phyloP scores from a whole-genome alignment of 2,888 invertebrate species.

The Mechanitis mazaeus region DNA sequence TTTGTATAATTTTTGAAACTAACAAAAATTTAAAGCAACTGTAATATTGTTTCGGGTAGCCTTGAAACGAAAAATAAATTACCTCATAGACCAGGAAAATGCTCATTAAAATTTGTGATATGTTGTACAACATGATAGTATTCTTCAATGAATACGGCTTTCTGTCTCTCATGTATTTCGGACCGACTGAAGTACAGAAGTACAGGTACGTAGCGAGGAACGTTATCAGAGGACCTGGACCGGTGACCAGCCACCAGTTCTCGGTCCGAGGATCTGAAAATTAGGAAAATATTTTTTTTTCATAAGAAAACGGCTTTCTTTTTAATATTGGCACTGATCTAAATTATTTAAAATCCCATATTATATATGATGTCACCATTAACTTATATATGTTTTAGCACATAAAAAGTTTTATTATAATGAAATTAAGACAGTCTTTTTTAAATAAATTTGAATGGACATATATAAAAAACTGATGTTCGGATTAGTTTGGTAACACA shows the following conservation, averaged over 20 bases:
- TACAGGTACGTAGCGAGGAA: slow-evolving; percentile 81
- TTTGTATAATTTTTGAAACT: no score
- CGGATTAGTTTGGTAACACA: no score
- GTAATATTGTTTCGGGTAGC: background rate
- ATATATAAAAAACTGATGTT: background rate
- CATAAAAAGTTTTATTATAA: no score
- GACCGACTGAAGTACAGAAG: slow-evolving; percentile 86
- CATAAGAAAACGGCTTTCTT: no score
- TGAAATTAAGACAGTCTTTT: no score
- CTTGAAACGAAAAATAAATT: slow-evolving; percentile 22
- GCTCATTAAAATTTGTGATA: slow-evolving; percentile 92
- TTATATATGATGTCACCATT: no score
- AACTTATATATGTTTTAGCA: no score
- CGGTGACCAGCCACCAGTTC: slow-evolving; percentile 86
- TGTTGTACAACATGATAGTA: slow-evolving; percentile 87
- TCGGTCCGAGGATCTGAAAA: slow-evolving; percentile 84
- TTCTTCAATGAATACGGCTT: slow-evolving; percentile 84
- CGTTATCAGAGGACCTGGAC: slow-evolving; percentile 81
- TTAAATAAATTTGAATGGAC: no score
- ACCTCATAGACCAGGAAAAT: slow-evolving; percentile 80
- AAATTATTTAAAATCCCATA: no score
- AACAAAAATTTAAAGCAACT: no score
- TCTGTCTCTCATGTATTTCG: slow-evolving; percentile 84
- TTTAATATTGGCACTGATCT: no score
- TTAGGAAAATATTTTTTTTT: background rate